A percentile compares a stretch with the other conserved stretches of the same genome.
phyloP scores from a whole-genome alignment of 2,888 invertebrate species.

The Fragum whitleyi region DNA sequence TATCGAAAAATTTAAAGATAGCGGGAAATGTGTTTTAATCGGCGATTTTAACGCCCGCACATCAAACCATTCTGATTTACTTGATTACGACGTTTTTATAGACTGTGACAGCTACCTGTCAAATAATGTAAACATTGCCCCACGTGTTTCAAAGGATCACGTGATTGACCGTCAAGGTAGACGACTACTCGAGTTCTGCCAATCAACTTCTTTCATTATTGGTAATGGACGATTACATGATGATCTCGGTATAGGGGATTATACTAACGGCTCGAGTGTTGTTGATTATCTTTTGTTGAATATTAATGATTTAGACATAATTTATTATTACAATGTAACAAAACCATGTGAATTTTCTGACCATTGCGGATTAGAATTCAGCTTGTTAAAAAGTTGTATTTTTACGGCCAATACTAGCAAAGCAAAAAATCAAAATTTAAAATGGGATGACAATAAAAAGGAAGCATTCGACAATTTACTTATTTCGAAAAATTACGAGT shows the following conservation, averaged over 20 bases:
- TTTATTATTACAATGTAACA: too few species aligned
- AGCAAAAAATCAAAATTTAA: too few species aligned
- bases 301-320: too few species aligned
- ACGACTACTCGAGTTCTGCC: conserved; percentile 25
- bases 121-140: conserved; percentile 17
- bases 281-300: conserved; percentile 27
- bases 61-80: conserved; percentile 1
- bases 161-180: conserved; percentile 29
- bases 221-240: conserved; percentile 20
- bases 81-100: conserved; percentile 29
- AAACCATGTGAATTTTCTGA: too few species aligned
- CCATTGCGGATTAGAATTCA: too few species aligned
- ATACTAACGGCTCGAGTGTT: conserved; percentile 18
- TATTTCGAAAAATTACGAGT: too few species aligned
- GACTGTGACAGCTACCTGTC: conserved; percentile 19
- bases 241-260: conserved; percentile 8
- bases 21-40: background rate
- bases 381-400: too few species aligned
- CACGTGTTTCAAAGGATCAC: conserved; percentile 24
- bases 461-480: too few species aligned
- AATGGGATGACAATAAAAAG: too few species aligned
- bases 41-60: conserved; percentile 1
- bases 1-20: background rate
- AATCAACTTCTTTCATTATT: conserved; percentile 26
- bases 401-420: too few species aligned